Evolutionary conservation across 2,113 vertebrate genomes (phyloP), one percentile per base, ranked within the genome.

Genomic region (Pedionomus torquatus): DNA sequence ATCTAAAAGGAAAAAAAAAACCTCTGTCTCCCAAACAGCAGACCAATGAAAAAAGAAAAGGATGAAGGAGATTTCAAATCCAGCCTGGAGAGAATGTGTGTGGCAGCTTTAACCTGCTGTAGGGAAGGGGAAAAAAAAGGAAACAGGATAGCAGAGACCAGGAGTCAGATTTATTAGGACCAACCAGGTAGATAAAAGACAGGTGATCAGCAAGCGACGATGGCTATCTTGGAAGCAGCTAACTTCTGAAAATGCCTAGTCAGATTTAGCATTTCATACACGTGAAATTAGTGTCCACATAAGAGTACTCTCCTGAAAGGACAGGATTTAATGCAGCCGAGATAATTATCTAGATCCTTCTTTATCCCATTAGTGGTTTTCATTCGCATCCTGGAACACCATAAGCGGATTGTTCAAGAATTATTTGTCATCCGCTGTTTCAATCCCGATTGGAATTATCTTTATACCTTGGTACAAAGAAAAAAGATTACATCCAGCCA

Each of bases 301-400:
- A 96, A 93, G 54, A 97, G 44, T 70, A 91, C 82, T 57, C 82
- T 96, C 87, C 84, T 94, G 90, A 92, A 96, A 95, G 85, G 83
- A 93, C 71, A 72, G 89, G 85, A 96, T 96, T 95, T 96, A 93
- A 97, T 83, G 93, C 92, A 93, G 94, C 81, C 21, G 1, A 97
- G 97, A 98, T 98, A 97, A 98, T 98, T 98, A 98, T 98, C 97
- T 98, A 97, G 95, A 98, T 98, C 97, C 97, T 90, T 97, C 95
- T 97, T 97, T 97, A 98, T 98, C 97, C 97, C 97, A 98, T 98
- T 98, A 98, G 96, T 94, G 95, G 91, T 94, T 97, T 98, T 97
- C 97, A 98, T 97, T 96, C 85, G n/a, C 96, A 97, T 97, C 96
- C 97, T 96, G 96, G 96, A 96, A 97, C 95, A 96, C 95, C 68